phyloP scores from a whole-genome alignment of 1,140 invertebrate genomes.

The Drosophila malerkotliana region DNA sequence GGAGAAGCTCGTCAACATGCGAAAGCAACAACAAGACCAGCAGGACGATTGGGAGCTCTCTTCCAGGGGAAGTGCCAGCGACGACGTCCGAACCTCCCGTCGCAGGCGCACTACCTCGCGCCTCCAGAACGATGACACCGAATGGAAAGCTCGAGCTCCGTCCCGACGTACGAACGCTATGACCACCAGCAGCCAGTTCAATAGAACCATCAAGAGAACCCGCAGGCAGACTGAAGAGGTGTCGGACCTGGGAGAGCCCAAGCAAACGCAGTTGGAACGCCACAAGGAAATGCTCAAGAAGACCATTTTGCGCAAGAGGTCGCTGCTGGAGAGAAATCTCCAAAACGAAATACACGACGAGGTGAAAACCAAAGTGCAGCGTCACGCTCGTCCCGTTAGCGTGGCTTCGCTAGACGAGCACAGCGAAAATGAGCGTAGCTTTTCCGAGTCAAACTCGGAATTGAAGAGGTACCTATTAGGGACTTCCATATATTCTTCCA shows the following conservation, averaged over 20 bases:
- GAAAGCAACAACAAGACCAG: constrained; percentile 94
- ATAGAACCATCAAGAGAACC: constrained; percentile 42
- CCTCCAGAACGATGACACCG: constrained; percentile 51
- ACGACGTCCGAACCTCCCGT: constrained; percentile 16
- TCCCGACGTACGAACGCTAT: constrained; percentile 47
- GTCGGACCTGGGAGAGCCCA: constrained; percentile 45
- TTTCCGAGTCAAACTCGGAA: constrained; percentile 47
- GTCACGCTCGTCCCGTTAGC: constrained; percentile 81
- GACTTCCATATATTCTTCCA: neutral
- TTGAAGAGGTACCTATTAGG: constrained; percentile 37
- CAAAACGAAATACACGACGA: constrained; percentile 94
- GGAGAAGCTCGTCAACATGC: constrained; percentile 94
- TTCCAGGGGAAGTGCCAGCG: constrained; percentile 44
- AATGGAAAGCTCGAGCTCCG: constrained; percentile 60
- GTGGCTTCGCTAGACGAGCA: constrained; percentile 60
- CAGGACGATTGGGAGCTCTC: constrained; percentile 83
- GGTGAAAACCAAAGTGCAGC: constrained; percentile 85
- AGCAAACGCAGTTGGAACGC: constrained; percentile 62
- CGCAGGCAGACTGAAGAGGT: constrained; percentile 45
- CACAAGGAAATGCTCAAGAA: constrained; percentile 97
- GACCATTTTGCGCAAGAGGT: constrained; percentile 95
- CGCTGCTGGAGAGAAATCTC: constrained; percentile 94
- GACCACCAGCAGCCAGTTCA: constrained; percentile 18
- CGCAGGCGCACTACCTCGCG: constrained; percentile 45
- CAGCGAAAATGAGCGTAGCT: constrained; percentile 53